phyloP scores from a whole-genome alignment of 2,888 invertebrate genomes.

The Drosophila mimica region DNA sequence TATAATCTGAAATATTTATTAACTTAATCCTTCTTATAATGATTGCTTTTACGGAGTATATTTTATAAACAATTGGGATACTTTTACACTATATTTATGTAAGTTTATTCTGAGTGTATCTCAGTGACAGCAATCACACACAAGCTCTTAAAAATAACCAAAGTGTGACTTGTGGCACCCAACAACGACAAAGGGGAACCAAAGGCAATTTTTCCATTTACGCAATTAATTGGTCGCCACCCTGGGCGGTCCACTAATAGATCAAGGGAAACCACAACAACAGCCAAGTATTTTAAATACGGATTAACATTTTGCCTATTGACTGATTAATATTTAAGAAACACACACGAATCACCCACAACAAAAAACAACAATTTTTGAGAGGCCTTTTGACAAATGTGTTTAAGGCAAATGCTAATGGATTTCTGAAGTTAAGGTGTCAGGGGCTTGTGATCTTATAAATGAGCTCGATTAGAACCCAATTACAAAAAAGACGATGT shows the following conservation, averaged over 20 bases:
- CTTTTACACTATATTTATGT: neutral
- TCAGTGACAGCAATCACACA: slow-evolving; percentile 8
- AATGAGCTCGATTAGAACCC: slow-evolving; percentile 74
- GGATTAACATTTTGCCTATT: slow-evolving; percentile 79
- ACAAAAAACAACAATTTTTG: no score
- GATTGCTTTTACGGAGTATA: neutral
- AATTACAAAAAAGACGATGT: slow-evolving; percentile 56
- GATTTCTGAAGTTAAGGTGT: slow-evolving; percentile 35
- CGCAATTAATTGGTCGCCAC: slow-evolving; percentile 82
- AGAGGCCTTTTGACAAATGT: slow-evolving; percentile 70
- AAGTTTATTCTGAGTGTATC: slow-evolving; percentile 4
- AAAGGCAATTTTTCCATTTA: slow-evolving; percentile 80
- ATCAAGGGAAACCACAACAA: slow-evolving; percentile 52
- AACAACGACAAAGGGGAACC: slow-evolving; percentile 66
- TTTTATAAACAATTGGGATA: no score
- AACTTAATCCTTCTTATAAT: neutral
- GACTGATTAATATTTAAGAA: slow-evolving; percentile 71
- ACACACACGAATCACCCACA: slow-evolving; percentile 59
- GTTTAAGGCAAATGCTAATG: slow-evolving; percentile 67
- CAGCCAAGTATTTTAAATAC: slow-evolving; percentile 48
- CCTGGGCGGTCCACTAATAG: slow-evolving; percentile 81
- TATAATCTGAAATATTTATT: neutral
- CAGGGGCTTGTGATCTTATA: slow-evolving; percentile 39
- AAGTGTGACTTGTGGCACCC: slow-evolving; percentile 79
- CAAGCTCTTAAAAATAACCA: slow-evolving; percentile 26